A percentile compares a stretch with the other conserved stretches of the same genome.
phyloP scores from a whole-genome alignment of 2,888 invertebrate species.

The Troilus luridus region DNA sequence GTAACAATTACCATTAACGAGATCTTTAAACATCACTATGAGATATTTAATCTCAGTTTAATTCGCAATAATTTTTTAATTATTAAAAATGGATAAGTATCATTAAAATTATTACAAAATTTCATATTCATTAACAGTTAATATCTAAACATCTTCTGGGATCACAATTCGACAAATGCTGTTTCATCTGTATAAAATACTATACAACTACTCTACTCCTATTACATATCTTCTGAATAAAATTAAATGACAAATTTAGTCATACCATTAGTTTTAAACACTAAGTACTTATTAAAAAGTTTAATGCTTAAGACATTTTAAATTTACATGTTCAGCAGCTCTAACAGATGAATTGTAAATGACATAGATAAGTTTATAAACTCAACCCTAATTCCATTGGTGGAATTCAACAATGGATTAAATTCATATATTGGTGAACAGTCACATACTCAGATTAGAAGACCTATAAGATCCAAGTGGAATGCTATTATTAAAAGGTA shows the following conservation, averaged over 20 bases:
- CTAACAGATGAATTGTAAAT: not conserved
- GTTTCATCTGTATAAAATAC: not conserved
- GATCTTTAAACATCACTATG: constrained; percentile 48
- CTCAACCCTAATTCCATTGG: no score
- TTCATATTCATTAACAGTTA: not conserved
- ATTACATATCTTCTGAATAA: not conserved
- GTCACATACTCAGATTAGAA: no score
- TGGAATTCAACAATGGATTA: no score
- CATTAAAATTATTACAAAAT: constrained; percentile 33
- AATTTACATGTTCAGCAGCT: not conserved
- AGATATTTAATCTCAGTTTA: constrained; percentile 35
- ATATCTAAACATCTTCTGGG: not conserved
- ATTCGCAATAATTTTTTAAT: not conserved
- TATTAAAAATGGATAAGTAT: not conserved
- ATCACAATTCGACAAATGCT: constrained; percentile 13
- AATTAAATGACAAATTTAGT: not conserved
- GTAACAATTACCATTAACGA: constrained; percentile 9
- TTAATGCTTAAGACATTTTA: not conserved
- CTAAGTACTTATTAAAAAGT: not conserved
- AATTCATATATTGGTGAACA: no score
- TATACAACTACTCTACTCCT: not conserved
- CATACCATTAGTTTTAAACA: not conserved
- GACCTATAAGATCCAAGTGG: no score
- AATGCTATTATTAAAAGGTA: no score
- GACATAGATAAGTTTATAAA: not conserved